Conservation (phyloP, 2,113 vertebrate genomes). For the Pyrgilauda ruficollis region DNA sequence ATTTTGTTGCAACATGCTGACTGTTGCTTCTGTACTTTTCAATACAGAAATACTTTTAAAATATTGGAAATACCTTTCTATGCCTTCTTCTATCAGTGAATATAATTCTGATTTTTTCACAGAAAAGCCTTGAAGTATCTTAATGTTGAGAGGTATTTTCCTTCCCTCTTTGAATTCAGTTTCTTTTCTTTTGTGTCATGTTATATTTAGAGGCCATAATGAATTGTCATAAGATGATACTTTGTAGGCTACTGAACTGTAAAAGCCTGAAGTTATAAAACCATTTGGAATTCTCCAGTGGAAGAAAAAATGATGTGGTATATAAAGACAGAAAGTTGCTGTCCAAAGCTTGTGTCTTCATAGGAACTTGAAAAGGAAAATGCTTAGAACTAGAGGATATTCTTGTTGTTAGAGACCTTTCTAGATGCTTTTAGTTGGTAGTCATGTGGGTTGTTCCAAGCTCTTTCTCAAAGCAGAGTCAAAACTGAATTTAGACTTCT, state of each 20-base stretch:
- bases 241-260: background rate
- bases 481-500: background rate
- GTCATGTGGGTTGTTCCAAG: background rate
- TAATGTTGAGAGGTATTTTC: background rate
- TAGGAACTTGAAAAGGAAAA: background rate
- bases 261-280: background rate
- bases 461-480: background rate
- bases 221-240: background rate
- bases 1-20: background rate
- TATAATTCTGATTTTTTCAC: background rate
- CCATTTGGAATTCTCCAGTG: background rate
- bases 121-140: background rate
- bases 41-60: background rate
- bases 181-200: background rate
- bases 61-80: background rate
- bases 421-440: background rate
- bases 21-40: background rate
- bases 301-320: background rate
- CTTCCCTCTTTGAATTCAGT: background rate
- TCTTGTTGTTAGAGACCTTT: background rate
- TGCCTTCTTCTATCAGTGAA: background rate
- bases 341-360: background rate
- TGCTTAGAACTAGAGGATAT: background rate
- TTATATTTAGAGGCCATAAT: background rate
- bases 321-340: background rate